A percentile compares a stretch with the other conserved stretches of the same genome.
These are phyloP conservation scores for Aquatica leii DNA, from an alignment of 2,888 invertebrate genomes.

Conservation along the genomic window DNA sequence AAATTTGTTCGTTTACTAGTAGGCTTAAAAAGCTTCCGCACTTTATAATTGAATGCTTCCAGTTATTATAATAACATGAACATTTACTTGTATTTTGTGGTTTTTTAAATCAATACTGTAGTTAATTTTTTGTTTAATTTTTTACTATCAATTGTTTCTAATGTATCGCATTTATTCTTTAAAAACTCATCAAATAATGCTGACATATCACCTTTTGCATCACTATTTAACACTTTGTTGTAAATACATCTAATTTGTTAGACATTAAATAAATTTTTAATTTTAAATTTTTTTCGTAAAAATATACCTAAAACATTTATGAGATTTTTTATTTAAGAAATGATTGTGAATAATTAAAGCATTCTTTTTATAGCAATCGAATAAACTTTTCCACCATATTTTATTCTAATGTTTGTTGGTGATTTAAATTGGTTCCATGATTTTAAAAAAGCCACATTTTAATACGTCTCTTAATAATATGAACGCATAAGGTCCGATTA, in stretches of 20 bases:
- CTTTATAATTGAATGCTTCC: neutral
- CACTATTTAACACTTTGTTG: no score
- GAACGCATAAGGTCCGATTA: neutral
- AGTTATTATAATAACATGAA: neutral
- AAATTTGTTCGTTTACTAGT: no score
- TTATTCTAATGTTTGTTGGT: no score
- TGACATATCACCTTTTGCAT: no score
- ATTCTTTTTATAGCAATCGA: neutral
- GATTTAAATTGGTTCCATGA: no score
- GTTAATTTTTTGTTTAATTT: neutral
- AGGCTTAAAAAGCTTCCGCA: no score
- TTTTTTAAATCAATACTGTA: neutral
- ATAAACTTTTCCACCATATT: neutral
- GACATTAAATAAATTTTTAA: no score
- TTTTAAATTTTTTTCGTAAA: no score
- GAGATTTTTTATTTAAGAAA: neutral
- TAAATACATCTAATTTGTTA: no score
- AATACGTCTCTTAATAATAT: neutral
- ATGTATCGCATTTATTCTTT: neutral
- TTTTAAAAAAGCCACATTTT: neutral
- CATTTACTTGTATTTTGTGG: neutral
- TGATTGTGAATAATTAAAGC: neutral
- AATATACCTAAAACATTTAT: neutral
- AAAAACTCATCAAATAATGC: neutral
- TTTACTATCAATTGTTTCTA: neutral